A percentile compares a stretch with the other conserved stretches of the same genome.
These are phyloP conservation scores for Pipra filicauda DNA, from an alignment of 2,113 vertebrate species.

Conservation along the genomic window DNA sequence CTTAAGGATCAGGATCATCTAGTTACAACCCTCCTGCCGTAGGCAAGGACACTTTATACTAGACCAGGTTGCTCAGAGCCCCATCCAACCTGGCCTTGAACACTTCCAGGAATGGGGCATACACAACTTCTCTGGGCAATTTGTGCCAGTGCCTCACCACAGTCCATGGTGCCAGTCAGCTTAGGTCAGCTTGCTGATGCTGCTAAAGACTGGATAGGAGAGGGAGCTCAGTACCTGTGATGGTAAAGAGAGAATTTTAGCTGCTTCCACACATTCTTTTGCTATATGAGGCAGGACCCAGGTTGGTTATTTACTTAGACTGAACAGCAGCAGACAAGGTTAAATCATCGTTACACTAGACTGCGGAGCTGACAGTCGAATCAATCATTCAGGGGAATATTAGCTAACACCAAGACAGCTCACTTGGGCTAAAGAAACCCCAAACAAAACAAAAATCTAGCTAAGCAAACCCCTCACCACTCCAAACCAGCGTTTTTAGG, in stretches of 20 bases:
- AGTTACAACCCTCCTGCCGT: not conserved
- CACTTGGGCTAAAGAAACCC: not conserved
- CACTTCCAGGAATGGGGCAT: not conserved
- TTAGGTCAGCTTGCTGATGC: not conserved
- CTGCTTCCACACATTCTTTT: not conserved
- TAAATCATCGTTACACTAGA: not conserved
- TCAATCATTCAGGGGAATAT: not conserved
- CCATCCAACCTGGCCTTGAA: not conserved
- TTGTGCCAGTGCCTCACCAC: not conserved
- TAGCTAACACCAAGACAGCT: not conserved
- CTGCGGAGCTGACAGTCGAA: not conserved
- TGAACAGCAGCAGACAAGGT: not conserved
- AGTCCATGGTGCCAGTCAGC: not conserved
- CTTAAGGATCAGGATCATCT: not conserved
- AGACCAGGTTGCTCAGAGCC: not conserved
- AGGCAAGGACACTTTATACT: not conserved
- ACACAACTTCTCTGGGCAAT: not conserved
- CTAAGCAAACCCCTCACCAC: rapidly evolving
- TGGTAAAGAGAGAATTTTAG: not conserved
- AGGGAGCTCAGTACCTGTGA: not conserved
- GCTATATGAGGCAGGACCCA: not conserved
- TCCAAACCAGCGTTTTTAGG: not conserved
- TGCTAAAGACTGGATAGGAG: not conserved
- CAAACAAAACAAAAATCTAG: not conserved
- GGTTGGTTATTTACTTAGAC: not conserved